Conservation (phyloP, 2,113 vertebrate species). For the Ellobius talpinus region DNA sequence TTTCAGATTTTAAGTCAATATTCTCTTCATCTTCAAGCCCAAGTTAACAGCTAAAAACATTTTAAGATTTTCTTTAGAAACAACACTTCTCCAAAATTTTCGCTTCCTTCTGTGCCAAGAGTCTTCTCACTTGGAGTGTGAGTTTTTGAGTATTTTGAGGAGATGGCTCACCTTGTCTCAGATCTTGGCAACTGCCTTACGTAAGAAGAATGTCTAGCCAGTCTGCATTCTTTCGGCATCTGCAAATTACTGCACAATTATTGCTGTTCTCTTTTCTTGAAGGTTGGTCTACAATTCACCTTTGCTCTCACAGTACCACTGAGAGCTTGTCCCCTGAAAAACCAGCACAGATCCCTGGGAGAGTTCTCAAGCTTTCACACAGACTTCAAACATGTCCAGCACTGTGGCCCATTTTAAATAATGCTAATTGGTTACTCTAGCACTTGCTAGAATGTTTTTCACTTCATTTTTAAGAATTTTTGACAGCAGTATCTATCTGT, state of each 20-base stretch:
- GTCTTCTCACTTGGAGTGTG: neutral
- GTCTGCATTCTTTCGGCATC: neutral
- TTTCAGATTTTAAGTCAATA: neutral
- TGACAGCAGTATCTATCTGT: neutral
- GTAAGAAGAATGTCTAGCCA: neutral
- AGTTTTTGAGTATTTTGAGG: neutral
- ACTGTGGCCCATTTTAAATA: neutral
- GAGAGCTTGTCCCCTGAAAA: neutral
- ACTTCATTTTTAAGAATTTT: neutral
- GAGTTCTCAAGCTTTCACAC: neutral
- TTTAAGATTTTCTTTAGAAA: conserved; percentile 21
- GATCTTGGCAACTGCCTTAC: neutral
- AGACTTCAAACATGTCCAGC: neutral
- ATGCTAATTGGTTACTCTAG: neutral
- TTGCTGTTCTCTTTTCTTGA: neutral
- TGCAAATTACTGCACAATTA: neutral
- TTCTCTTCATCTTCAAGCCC: neutral
- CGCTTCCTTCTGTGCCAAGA: neutral
- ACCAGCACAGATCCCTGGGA: neutral
- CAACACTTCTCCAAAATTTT: neutral
- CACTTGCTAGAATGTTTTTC: neutral
- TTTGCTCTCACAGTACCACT: neutral
- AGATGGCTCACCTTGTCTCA: neutral
- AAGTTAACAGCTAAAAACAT: neutral
- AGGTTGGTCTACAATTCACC: neutral